Percentiles rank a stretch among this genome's conserved stretches.
Conservation (phyloP, 2,888 invertebrate species). For the Catotricha subobsoleta region DNA sequence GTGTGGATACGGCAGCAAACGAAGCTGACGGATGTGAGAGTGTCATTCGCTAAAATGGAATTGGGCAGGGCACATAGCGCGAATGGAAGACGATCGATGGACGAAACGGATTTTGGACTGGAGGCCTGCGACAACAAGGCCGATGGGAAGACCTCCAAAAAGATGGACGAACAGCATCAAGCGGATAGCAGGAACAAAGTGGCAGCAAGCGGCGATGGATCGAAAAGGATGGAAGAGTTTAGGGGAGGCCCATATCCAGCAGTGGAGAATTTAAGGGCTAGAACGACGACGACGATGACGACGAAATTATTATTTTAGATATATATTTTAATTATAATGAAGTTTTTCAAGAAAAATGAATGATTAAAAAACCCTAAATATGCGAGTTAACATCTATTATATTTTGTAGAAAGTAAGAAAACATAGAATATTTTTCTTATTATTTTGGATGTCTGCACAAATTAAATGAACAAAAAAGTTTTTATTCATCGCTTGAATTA, state of each 20-base stretch:
- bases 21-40: conserved; percentile 9
- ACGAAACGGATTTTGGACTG: not conserved
- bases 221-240: not conserved
- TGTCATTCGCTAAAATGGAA: conserved; percentile 5
- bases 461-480: too few species aligned
- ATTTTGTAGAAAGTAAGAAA: too few species aligned
- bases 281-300: too few species aligned
- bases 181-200: not conserved
- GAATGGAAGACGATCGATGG: not conserved
- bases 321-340: too few species aligned
- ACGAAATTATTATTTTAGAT: too few species aligned
- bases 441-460: too few species aligned
- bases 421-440: too few species aligned
- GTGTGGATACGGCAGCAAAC: conserved; percentile 7
- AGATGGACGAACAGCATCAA: not conserved
- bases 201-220: not conserved
- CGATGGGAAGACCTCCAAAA: not conserved
- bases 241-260: not conserved
- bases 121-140: not conserved
- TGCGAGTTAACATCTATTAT: too few species aligned
- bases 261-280: too few species aligned
- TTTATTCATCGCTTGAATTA: too few species aligned
- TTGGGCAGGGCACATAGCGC: not conserved
- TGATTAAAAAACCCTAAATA: too few species aligned
- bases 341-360: too few species aligned